Percentiles rank a stretch among this genome's conserved stretches.
phyloP scores from a whole-genome alignment of 2,797 vertebrate genomes.

The Mus minutoides region DNA sequence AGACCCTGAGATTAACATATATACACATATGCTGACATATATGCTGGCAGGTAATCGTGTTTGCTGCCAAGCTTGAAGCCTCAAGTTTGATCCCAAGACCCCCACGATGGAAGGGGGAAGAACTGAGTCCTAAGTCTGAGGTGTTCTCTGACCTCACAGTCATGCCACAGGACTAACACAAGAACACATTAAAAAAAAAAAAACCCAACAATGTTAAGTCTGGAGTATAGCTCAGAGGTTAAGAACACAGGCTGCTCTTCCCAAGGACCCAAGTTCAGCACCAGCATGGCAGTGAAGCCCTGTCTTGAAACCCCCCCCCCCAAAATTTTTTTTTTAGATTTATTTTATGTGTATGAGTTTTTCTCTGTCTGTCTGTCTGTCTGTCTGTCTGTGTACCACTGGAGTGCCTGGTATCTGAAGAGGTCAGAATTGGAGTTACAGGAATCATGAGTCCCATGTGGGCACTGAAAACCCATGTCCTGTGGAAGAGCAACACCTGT shows the following conservation, averaged over 20 bases:
- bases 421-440: neutral
- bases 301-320: too few relatives aligned
- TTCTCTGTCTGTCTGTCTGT: too few relatives aligned
- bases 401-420: neutral
- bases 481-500: neutral
- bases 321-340: too few relatives aligned
- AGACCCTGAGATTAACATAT: neutral
- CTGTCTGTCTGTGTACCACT: neutral
- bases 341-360: neutral
- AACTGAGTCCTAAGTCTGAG: neutral
- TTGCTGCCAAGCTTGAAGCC: neutral
- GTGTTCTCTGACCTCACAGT: neutral
- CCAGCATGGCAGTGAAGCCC: neutral
- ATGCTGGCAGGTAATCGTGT: too few relatives aligned
- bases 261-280: neutral
- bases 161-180: neutral
- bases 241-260: neutral
- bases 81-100: neutral
- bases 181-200: neutral
- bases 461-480: neutral
- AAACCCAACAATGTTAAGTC: neutral
- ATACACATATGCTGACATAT: neutral
- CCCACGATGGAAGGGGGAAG: too few relatives aligned
- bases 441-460: neutral
- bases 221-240: neutral